Evolutionary conservation across 2,113 vertebrate species (phyloP).

Genomic region (Cryptomyrus ogoouensis): DNA sequence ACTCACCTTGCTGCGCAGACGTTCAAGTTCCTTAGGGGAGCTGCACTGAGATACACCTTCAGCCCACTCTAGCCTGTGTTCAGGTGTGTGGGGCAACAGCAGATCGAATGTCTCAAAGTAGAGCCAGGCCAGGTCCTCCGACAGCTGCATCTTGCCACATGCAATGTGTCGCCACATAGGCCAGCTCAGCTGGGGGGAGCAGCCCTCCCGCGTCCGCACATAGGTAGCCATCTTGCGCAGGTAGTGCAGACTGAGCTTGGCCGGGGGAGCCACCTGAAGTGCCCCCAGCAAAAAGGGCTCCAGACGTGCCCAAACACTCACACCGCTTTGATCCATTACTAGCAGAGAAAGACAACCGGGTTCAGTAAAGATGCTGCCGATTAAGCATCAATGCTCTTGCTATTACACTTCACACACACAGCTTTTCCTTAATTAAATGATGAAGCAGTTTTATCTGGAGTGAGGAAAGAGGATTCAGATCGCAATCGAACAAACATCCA

Average conservation of each 20-base stretch:
- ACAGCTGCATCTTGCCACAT: constrained; percentile 87
- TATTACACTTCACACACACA: not conserved
- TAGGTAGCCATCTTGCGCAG: constrained; percentile 83
- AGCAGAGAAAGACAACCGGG: not conserved
- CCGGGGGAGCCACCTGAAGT: constrained; percentile 70
- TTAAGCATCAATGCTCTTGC: not conserved
- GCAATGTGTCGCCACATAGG: constrained; percentile 84
- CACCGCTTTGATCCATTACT: constrained; percentile 63
- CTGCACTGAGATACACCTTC: constrained; percentile 74
- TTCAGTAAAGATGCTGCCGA: not conserved
- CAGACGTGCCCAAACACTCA: constrained; percentile 79
- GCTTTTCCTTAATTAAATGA: not conserved
- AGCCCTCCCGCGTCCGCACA: constrained; percentile 70
- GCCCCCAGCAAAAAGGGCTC: constrained; percentile 83
- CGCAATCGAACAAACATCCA: not conserved
- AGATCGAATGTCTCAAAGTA: constrained; percentile 89
- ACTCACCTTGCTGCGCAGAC: constrained; percentile 73
- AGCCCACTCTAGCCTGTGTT: constrained; percentile 74
- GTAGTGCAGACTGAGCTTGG: constrained; percentile 82
- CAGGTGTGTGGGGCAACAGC: constrained; percentile 52
- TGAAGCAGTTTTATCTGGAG: not conserved
- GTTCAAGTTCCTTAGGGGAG: constrained; percentile 72
- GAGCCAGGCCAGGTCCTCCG: constrained; percentile 80
- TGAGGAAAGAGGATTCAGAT: not conserved
- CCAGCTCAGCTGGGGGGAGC: constrained; percentile 78